Evolutionary conservation across 2,888 invertebrate species (phyloP).

Genomic region (Melieria picta): DNA sequence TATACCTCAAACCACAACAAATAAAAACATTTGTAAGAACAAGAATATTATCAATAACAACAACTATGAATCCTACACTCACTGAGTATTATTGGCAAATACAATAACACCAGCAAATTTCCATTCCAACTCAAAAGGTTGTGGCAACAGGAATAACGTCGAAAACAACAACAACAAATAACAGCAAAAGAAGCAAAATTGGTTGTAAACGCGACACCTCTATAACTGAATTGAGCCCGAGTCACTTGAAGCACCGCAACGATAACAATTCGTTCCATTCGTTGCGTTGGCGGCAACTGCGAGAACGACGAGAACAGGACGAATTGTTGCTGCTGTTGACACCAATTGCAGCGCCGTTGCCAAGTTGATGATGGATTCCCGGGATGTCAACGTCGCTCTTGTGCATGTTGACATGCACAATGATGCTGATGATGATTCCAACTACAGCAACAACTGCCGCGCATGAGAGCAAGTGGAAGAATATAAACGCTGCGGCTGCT

Average conservation of each 20-base stretch:
- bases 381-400: constrained; percentile 59
- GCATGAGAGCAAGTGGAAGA: background rate
- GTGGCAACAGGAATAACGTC: background rate
- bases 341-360: constrained; percentile 28
- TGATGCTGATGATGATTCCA: constrained; percentile 48
- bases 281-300: constrained; percentile 11
- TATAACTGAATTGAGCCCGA: background rate
- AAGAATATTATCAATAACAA: no score
- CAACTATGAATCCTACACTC: no score
- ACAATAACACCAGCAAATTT: no score
- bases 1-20: no score
- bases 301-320: constrained; percentile 42
- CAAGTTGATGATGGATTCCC: constrained; percentile 62
- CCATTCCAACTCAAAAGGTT: no score
- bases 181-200: constrained; percentile 1
- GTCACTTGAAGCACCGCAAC: background rate
- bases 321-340: constrained; percentile 33
- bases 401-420: constrained; percentile 52
- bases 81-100: no score
- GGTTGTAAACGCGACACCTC: no score
- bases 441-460: constrained; percentile 20
- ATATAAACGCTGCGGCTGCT: constrained; percentile 38
- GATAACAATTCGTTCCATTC: background rate
- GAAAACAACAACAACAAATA: constrained; percentile 9
- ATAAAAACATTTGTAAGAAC: no score